phyloP scores from a whole-genome alignment of 92 coral and sea anemone species.

The Actinostola sp. region DNA sequence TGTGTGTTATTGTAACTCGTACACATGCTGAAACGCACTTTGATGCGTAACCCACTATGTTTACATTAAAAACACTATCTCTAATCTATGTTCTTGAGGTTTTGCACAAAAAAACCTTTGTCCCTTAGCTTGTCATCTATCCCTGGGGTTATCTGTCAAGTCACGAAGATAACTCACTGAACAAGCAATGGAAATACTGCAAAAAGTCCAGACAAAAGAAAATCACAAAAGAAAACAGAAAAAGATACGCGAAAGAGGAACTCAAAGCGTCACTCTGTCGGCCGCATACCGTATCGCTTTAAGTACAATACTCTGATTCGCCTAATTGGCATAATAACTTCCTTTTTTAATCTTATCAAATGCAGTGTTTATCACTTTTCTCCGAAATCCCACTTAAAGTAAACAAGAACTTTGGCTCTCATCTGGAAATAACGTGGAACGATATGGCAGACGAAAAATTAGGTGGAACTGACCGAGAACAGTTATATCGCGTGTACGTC shows the following conservation, averaged over 20 bases:
- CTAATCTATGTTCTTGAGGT: not conserved
- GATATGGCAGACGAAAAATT: no score
- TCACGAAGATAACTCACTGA: not conserved
- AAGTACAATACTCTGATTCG: not conserved
- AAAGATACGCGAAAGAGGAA: not conserved
- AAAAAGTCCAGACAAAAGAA: not conserved
- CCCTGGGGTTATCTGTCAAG: constrained; percentile 4
- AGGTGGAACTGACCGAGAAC: no score
- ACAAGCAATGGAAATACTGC: not conserved
- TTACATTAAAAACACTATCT: constrained; percentile 15
- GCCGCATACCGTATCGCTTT: not conserved
- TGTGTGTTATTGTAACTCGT: not conserved
- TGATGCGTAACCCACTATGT: constrained; percentile 13
- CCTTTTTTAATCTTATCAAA: not conserved
- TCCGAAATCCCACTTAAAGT: no score
- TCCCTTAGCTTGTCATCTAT: not conserved
- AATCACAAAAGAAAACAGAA: constrained; percentile 5
- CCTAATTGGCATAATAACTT: not conserved
- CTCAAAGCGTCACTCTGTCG: constrained; percentile 14
- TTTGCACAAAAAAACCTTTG: constrained; percentile 5
- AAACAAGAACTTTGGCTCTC: no score
- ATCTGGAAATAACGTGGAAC: no score
- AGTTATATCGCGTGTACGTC: no score
- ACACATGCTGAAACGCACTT: not conserved
- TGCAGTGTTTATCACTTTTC: not conserved